Evolutionary conservation across 2,113 vertebrate genomes (phyloP).

Genomic region (Australoheros scitulus): DNA sequence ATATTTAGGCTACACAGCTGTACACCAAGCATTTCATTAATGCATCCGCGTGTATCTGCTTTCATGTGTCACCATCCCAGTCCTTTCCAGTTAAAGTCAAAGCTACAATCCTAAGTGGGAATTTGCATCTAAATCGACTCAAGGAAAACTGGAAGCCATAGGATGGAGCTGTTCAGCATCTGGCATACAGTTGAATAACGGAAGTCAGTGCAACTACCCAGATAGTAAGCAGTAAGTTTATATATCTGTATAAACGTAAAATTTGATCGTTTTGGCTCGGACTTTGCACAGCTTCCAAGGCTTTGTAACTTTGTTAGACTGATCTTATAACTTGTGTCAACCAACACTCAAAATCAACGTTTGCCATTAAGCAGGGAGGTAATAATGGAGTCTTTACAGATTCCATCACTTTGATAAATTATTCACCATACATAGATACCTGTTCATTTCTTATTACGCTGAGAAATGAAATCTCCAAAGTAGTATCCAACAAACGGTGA

Average conservation of each 20-base stretch:
- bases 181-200: too few relatives aligned
- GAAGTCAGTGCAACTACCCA: not conserved
- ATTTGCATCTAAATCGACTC: too few relatives aligned
- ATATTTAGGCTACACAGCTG: not conserved
- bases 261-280: not conserved
- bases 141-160: too few relatives aligned
- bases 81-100: too few relatives aligned
- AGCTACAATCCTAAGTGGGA: too few relatives aligned
- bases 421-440: not conserved
- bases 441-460: not conserved
- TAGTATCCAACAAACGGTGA: not conserved
- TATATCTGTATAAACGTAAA: not conserved
- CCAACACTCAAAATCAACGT: not conserved
- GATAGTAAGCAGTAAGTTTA: not conserved
- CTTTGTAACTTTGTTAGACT: not conserved
- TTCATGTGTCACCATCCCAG: too few relatives aligned
- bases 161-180: too few relatives aligned
- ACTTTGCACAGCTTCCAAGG: not conserved
- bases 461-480: not conserved
- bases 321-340: not conserved
- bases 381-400: not conserved
- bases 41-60: too few relatives aligned
- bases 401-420: not conserved
- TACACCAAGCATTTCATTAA: not conserved
- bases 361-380: not conserved